Percentiles rank a stretch among this genome's conserved stretches.
These are phyloP conservation scores for Gymnocephalus cernua DNA, from an alignment of 2,113 vertebrate genomes.

Conservation along the genomic window DNA sequence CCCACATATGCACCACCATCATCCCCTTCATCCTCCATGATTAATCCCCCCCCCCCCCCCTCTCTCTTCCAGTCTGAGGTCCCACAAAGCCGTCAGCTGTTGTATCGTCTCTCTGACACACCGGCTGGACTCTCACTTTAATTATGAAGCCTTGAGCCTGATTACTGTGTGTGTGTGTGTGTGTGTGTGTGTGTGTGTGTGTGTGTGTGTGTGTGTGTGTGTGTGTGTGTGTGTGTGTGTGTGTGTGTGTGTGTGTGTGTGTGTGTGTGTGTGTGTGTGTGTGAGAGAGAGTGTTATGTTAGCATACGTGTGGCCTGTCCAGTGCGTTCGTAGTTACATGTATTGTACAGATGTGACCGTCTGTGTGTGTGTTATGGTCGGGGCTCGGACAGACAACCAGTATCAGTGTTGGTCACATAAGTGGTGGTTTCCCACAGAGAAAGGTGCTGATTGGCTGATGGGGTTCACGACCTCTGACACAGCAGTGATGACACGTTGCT, in stretches of 20 bases:
- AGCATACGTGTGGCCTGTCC: neutral
- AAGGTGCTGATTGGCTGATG: constrained; percentile 31
- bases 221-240: constrained; percentile 30
- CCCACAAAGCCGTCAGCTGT: constrained; percentile 78
- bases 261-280: constrained; percentile 2
- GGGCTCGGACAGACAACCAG: constrained; percentile 7
- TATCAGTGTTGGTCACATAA: constrained; percentile 30
- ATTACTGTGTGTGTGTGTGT: constrained; percentile 49
- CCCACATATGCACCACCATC: neutral
- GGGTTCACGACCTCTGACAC: constrained; percentile 43
- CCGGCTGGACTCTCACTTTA: constrained; percentile 76
- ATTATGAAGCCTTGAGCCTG: constrained; percentile 67
- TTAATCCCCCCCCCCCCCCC: constrained; percentile 36
- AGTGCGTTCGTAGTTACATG: neutral
- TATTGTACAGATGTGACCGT: constrained; percentile 28
- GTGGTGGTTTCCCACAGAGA: neutral
- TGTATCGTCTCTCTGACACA: constrained; percentile 65
- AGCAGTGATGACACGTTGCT: constrained; percentile 27
- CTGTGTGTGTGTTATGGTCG: constrained; percentile 11
- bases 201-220: constrained; percentile 6
- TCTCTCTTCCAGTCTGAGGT: constrained; percentile 38
- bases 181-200: constrained; percentile 23
- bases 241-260: constrained; percentile 19
- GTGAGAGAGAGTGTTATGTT: constrained; percentile 3
- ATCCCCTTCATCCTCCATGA: constrained; percentile 21